phyloP scores from a whole-genome alignment of 2,797 vertebrate genomes.

The Characodon lateralis region DNA sequence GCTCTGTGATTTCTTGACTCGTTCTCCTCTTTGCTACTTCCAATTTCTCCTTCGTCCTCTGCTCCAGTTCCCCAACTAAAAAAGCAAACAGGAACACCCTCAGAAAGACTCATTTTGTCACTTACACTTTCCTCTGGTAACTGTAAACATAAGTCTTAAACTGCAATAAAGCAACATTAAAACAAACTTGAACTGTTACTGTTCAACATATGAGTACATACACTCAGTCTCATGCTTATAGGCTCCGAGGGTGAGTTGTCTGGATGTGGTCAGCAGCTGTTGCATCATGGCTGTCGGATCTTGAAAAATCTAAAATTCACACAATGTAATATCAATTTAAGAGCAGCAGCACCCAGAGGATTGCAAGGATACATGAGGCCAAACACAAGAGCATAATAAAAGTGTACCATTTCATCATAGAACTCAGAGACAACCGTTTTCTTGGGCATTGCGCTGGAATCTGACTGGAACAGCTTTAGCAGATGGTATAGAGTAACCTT shows the following conservation, averaged over 20 bases:
- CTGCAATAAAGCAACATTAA: not conserved
- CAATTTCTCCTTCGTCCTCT: constrained; percentile 94
- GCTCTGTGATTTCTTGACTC: constrained; percentile 95
- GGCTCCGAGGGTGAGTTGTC: constrained; percentile 93
- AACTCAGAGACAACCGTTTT: constrained; percentile 98
- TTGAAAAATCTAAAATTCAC: constrained; percentile 91
- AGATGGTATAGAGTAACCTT: constrained; percentile 97
- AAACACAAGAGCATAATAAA: not conserved
- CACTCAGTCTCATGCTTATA: constrained; percentile 99
- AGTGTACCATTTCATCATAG: constrained; percentile 96
- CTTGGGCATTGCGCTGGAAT: constrained; percentile 97
- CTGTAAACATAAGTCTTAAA: not conserved
- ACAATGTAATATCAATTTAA: not conserved
- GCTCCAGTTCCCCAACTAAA: constrained; percentile 91
- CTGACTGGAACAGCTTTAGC: constrained; percentile 96
- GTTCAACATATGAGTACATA: constrained; percentile 72
- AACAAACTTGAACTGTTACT: not conserved
- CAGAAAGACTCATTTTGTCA: not conserved
- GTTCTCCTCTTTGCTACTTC: constrained; percentile 96
- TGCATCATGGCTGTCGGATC: constrained; percentile 99
- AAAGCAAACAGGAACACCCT: constrained; percentile 4
- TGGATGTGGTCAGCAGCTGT: constrained; percentile 94
- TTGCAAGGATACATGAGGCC: not conserved
- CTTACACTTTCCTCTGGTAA: not conserved
- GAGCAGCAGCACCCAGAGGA: not conserved